Conservation (phyloP, 2,113 vertebrate species). For the Dipodomys stephensi region DNA sequence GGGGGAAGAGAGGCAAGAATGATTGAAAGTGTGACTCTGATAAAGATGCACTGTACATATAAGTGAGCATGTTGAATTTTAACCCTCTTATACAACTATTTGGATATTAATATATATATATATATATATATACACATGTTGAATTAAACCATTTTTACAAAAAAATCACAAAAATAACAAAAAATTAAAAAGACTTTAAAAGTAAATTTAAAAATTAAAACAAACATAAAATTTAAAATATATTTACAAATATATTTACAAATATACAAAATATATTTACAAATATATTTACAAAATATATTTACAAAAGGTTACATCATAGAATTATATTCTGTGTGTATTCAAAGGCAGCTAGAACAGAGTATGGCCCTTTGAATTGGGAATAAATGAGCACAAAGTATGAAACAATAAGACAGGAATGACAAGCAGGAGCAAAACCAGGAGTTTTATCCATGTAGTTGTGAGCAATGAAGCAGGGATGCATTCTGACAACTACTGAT, state of each 20-base stretch:
- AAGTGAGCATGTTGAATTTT: too few species aligned
- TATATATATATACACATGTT: too few species aligned
- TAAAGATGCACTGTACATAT: too few species aligned
- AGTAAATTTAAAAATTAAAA: background rate
- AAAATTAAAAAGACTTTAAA: too few species aligned
- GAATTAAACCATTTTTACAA: too few species aligned
- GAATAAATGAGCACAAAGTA: background rate
- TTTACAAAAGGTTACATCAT: background rate
- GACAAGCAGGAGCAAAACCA: background rate
- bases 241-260: too few species aligned
- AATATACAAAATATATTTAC: background rate
- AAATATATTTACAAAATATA: background rate
- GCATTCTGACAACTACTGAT: conserved; percentile 39
- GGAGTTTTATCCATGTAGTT: background rate
- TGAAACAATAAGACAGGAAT: background rate
- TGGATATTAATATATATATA: too few species aligned
- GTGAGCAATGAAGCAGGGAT: conserved; percentile 61
- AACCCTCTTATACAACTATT: too few species aligned
- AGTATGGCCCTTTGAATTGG: background rate
- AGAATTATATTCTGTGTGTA: background rate
- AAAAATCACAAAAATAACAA: too few species aligned
- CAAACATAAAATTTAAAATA: too few species aligned
- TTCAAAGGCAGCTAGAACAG: background rate
- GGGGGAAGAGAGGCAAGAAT: too few species aligned
- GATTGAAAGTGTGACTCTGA: too few species aligned